Evolutionary conservation across 2,113 vertebrate species (phyloP), one percentile per base, ranked within the genome.

Genomic region (Pelusios castaneus): DNA sequence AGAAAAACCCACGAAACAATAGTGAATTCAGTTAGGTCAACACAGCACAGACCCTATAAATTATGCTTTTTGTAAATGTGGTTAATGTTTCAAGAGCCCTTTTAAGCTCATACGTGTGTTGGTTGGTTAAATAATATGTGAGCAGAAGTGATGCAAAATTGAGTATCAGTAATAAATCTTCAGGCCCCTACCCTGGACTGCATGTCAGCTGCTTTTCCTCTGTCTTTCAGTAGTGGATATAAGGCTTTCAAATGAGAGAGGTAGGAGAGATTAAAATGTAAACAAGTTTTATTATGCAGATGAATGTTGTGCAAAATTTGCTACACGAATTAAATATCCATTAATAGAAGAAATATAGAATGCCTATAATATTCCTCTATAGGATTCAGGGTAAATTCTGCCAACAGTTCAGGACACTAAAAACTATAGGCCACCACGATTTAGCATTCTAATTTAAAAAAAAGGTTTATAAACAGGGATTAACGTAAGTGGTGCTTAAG

Each of bases 1-100:
- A 67, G 1, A 94, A 55, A 92, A 93, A 87, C 0, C 2, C 22
- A 79, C 41, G 29, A 90, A n/a, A 94, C 38, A 91, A 81, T 63
- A 89, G 51, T 76, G 85, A 90, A 89, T 90, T 52, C 85, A 95
- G 22, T 6, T 83, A 34, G 47, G 80, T 87, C 38, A 90, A 92
- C 93, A 83, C 1, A 82, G 31, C 19, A 83, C 24, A 87, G 80
- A 79, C 83, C 11, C 38, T 80, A 73, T 56, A 90, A 90, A 94
- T 67, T 22, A 58, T n/a, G 5, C 0, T 67, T 94, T 89, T 80
- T 8, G 21, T 80, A 85, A 93, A 77, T 54, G 45, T 10, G 5
- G 13, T 10, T 63, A 88, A 76, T 77, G 76, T 54, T 82, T 60
- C 34, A 88, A 91, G 84, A 86, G 14, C 7, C 88, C 38, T 90